Base-by-base conservation (phyloP, 1,140 invertebrate species). In the Bursaphelenchus mucronatus region DNA sequence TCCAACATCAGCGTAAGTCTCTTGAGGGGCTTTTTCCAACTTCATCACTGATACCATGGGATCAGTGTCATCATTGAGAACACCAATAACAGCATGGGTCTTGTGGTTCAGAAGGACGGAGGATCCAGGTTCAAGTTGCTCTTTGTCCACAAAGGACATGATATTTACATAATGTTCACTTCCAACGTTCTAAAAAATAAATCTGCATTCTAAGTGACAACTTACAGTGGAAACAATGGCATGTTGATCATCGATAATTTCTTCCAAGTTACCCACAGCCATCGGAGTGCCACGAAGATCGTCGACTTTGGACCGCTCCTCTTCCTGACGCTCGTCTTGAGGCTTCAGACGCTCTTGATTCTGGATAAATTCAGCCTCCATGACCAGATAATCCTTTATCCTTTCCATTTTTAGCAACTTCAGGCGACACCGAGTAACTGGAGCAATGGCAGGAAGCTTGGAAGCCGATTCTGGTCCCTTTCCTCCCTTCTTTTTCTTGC, bases 41-140 rank as follows among this genome's bases (percentile, higher is more conserved):
- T 99, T 99, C 96, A 99, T 99, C 0, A 99, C 96, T 41, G 94
- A 98, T 1, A 99, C 96, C 95, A 99, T 98, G 13, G 96, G 96
- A 86, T 99, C 96, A n/a, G 94, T 97, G 81, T 99, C 96, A 86
- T 99, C 96, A 45, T 91, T 90, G 30, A 99, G 83, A 0, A 99
- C 95, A 69, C 96, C 96, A 50, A 99, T 94, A 46, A 99, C 94
- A 66, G 96, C 94, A 86, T 99, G 95, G 8, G 88, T 88, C 85
- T 99, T 99, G 83, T 99, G 96, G 84, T 99, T 99, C 0, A 99
- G 85, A 0, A 99, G 84, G 15, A 99, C 96, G 15, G 95, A 96
- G 83, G 95, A 99, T 3, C 96, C 95, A 63, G 96, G 96, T 83
- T 99, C 96, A 15, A 99, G 83, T 78, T 97, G 94, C 83, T 99